These are phyloP conservation scores for Melopsittacus undulatus DNA, from an alignment of 2,797 vertebrate species.

Conservation along the genomic window DNA sequence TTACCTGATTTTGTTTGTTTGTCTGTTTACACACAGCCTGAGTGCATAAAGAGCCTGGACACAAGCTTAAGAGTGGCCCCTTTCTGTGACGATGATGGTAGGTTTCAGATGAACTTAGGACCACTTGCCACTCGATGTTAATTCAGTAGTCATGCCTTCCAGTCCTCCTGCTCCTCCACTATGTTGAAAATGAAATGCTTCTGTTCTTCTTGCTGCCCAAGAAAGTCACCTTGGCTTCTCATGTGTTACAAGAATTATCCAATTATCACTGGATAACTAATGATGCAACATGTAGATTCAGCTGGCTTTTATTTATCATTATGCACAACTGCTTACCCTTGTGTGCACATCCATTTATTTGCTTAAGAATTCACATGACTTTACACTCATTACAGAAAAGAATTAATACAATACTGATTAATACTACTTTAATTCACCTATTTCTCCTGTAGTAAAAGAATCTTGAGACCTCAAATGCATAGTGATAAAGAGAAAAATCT, in stretches of 20 bases:
- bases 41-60: not conserved
- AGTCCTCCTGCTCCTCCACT: not conserved
- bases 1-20: conserved; percentile 40
- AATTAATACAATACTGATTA: not conserved
- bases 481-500: not conserved
- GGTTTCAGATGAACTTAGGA: not conserved
- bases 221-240: not conserved
- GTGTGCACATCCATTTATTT: not conserved
- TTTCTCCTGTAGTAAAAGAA: not conserved
- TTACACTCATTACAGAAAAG: not conserved
- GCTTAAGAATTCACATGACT: not conserved
- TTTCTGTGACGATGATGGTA: not conserved
- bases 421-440: not conserved
- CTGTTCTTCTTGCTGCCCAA: not conserved
- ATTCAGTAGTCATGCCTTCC: not conserved
- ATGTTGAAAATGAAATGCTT: not conserved
- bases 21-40: not conserved
- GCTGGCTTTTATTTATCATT: not conserved
- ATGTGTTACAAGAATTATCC: not conserved
- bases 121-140: not conserved
- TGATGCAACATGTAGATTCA: not conserved
- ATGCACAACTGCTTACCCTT: not conserved
- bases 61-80: not conserved
- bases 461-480: not conserved
- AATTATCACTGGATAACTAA: not conserved